Evolutionary conservation across 2,797 vertebrate genomes (phyloP), one percentile per base, ranked within the genome.

Genomic region (Otolemur crassicaudatus): DNA sequence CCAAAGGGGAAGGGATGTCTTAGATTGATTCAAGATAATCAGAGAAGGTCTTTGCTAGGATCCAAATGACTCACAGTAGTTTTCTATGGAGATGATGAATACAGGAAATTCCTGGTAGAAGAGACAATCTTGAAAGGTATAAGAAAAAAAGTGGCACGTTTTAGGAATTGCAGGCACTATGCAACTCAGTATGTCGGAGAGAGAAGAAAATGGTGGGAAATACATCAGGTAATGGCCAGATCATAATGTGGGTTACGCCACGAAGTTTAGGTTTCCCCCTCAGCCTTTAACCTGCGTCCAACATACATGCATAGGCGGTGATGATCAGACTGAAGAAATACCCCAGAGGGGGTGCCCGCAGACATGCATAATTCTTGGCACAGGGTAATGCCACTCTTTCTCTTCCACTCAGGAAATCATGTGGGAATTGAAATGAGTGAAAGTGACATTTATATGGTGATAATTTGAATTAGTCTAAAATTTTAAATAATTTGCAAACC

Each of bases 401-500:
- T 61, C n/a, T 58, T 83, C 87, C 58, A 72, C 43, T 72, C 25
- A 37, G 31, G 76, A 77, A 49, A 77, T 13, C 14, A 31, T 0
- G 49, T 13, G 49, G 85, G 63, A 79, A 75, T 49, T 80, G 49
- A 22, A n/a, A 49, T 25, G 90, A 58, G 73, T 72, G 49, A 84
- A 95, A 61, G 81, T n/a, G 70, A 86, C 53, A 60, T 31, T 80
- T 46, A 53, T 46, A 29, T 20, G 13, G 69, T 37, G 67, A 93
- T 93, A 7, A 56, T 67, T 34, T 53, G 49, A 83, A 87, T 92
- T 85, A 17, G 79, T 34, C 91, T 31, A 92, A 63, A 80, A 80
- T 87, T 89, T 65, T 65, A 87, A 88, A 83, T 85, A 75, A 88
- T 60, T 84, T 76, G 73, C 72, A 81, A 79, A 90, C 94, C 80